Base-by-base conservation (phyloP, 2,797 vertebrate species). In the Xerus rutilus region DNA sequence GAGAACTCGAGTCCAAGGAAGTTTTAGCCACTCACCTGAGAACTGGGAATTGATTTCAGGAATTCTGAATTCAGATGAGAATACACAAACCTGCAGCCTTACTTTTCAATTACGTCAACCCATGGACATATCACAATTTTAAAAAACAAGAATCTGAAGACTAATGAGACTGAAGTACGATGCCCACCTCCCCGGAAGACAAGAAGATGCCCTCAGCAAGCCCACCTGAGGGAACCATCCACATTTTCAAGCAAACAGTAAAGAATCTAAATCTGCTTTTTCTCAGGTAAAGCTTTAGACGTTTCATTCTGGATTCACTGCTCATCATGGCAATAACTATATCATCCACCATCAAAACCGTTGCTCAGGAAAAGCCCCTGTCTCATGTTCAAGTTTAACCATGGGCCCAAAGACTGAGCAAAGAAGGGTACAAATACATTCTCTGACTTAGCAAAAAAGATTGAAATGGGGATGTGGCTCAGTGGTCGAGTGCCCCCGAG, bases 291-390 rank as follows among this genome's bases (percentile, higher is more conserved):
- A 64, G 18, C 43, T 62, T 78, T 11, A 57, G 47, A 67, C 18
- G 30, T 64, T 83, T 76, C 73, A 79, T 45, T 67, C 93, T 85
- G 52, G 39, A 77, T 39, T 52, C 57, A 70, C 5, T 39, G 45
- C 72, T 91, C 47, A 3, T 69, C 28, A 2, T 5, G 17, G 18
- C 94, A 65, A 92, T 7, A 94, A 85, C 0, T 59, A 73, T 30
- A 73, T 54, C 73, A 74, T 32, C 77, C 65, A 89, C 79, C 20
- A 18, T 7, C 7, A 17, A 18, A 72, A 77, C 17, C 43, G 14
- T n/a, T n/a, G n/a, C 47, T 95, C 65, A 52, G 83, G 54, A 97
- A 93, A 84, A 93, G 14, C 17, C 17, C 77, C 28, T 54, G 10
- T 57, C 84, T 59, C 43, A 11, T 17, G 21, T 32, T 88, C 32